Percentiles rank a stretch among this genome's conserved stretches.
phyloP scores from a whole-genome alignment of 2,113 vertebrate species.

The Fregetta grallaria region DNA sequence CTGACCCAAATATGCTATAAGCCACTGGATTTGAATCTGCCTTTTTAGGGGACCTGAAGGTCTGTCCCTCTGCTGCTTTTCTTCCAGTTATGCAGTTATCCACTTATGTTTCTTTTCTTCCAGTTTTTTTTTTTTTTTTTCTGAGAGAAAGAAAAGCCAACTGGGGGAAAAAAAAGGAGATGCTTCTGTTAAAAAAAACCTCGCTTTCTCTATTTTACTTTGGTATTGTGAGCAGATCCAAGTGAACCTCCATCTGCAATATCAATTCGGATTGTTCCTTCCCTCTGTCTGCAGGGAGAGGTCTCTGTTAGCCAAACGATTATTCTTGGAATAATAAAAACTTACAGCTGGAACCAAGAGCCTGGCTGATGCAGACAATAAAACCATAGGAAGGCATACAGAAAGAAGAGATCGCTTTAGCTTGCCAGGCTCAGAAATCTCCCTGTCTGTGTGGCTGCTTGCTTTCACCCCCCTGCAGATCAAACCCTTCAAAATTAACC shows the following conservation, averaged over 20 bases:
- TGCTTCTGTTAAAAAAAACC: not conserved
- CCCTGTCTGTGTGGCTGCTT: not conserved
- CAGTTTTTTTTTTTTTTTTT: not conserved
- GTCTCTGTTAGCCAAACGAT: slow-evolving; percentile 12
- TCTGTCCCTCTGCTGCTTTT: not conserved
- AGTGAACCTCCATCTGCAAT: not conserved
- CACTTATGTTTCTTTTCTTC: not conserved
- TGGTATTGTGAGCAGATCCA: not conserved
- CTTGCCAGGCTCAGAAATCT: not conserved
- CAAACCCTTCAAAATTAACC: not conserved
- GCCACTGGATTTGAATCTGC: not conserved
- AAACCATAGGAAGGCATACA: not conserved
- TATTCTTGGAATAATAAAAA: slow-evolving; percentile 53
- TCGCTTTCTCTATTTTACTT: not conserved
- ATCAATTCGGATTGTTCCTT: not conserved
- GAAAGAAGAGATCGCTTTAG: not conserved
- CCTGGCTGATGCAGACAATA: slow-evolving; percentile 12
- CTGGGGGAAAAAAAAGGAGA: accelerated
- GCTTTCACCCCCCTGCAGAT: not conserved
- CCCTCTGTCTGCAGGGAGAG: slow-evolving; percentile 10
- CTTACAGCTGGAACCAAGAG: slow-evolving; percentile 43
- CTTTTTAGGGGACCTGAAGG: not conserved
- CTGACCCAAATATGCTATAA: not conserved
- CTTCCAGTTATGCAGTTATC: not conserved
- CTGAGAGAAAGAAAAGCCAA: not conserved